These are phyloP conservation scores for Homarus gammarus DNA, from an alignment of 2,888 invertebrate genomes.

Conservation along the genomic window DNA sequence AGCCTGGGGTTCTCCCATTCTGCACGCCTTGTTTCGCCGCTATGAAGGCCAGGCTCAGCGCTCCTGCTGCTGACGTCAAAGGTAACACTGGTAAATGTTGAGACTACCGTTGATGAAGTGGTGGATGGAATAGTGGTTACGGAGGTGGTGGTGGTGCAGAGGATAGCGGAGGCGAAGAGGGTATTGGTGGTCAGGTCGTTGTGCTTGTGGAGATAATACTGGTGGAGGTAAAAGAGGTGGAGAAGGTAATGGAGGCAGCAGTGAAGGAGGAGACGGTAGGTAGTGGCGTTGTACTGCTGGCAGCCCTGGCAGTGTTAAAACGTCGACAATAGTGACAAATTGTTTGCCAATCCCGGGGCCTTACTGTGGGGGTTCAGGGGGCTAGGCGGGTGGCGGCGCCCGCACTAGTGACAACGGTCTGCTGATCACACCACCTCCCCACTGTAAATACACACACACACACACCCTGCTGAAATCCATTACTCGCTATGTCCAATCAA, in stretches of 20 bases:
- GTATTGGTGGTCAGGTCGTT: background rate
- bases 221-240: background rate
- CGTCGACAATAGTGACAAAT: slow-evolving; percentile 27
- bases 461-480: no score
- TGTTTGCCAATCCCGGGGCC: slow-evolving; percentile 19
- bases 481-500: no score
- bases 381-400: no score
- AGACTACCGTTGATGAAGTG: no score
- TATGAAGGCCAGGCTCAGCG: background rate
- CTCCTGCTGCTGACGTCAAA: background rate
- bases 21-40: no score
- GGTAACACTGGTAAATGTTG: background rate
- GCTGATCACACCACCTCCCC: no score
- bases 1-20: background rate
- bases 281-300: slow-evolving; percentile 21
- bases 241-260: background rate
- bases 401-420: no score
- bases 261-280: slow-evolving; percentile 17
- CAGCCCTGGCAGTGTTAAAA: slow-evolving; percentile 12
- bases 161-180: background rate
- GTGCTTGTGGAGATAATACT: background rate
- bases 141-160: background rate
- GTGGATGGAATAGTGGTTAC: no score
- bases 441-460: no score
- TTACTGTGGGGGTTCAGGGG: no score